Base-by-base conservation (phyloP, 1,140 invertebrate species). In the Delia radicum region DNA sequence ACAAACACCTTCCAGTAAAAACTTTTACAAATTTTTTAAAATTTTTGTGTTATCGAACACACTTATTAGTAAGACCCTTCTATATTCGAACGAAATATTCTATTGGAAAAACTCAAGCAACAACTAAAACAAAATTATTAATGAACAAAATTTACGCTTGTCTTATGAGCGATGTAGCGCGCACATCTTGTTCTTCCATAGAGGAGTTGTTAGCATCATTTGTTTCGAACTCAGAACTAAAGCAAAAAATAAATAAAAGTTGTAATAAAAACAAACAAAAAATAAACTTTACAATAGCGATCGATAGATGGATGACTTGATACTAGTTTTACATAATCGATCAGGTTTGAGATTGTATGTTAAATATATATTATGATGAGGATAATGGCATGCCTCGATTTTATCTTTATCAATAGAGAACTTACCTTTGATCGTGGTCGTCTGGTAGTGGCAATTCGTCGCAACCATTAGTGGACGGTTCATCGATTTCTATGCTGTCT, bases 401-500 rank as follows among this genome's bases (percentile, higher is more conserved):
- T n/a, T n/a, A n/a, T n/a, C 0, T 31, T 33, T 10, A 65, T 8
- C 21, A 33, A 33, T 69, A 6, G 0, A 31, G 13, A 37, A 15
- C 2, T 48, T 55, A 73, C 72, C 72, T 73, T 27, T 73, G 72
- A 18, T 61, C 77, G 10, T 85, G 83, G 12, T 86, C 84, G 18
- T 85, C 82, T 0, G 83, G 81, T 21, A 80, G 79, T 10, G 82
- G 83, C n/a, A 87, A 73, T 42, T 86, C 85, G 28, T 87, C 84
- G 37, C 86, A 85, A 1, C 80, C 77, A 79, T 85, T 78, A 80
- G 81, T 78, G 27, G 78, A 7, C 4, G 77, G 76, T 79, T 87
- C 77, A 85, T 87, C 80, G 79, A 85, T 80, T 75, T 85, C 81
- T 86, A 87, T 74, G 85, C 88, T 76, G 79, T 85, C 75, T 83